Evolutionary conservation across 92 coral and sea anemone genomes (phyloP), one percentile per base, ranked within the genome.

Genomic region (Paragorgia papillata): DNA sequence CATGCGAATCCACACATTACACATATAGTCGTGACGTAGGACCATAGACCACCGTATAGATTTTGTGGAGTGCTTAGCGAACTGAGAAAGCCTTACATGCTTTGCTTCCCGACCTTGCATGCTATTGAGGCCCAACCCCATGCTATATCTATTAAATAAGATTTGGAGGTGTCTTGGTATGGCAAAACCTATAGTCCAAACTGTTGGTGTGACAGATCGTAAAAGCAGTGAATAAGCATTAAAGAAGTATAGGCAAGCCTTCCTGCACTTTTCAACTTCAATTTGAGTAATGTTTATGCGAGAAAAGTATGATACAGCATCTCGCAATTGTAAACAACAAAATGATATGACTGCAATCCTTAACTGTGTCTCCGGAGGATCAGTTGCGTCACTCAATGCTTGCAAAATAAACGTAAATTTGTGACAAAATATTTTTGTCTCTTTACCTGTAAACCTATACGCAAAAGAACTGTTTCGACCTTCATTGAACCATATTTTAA

Each of bases 61-160:
- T 37, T 82, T 83, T 46, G 80, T 76, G 24, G 91, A 60, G 48
- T 83, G 94, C 63, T 76, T 80, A 26, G 88, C 79, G 80, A 85
- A 89, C 51, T 85, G 76, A 39, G 70, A 54, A 49, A 83, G 44
- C 26, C 82, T 69, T 17, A 89, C 79, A 65, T 89, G 90, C 59
- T 89, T 85, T 1, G 89, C 89, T 59, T 88, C 89, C 34, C 86
- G 66, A 12, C 92, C 92, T 58, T 84, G 89, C 91, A 87, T 83
- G 30, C 85, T 83, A 48, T 81, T 88, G 6, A 84, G 46, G 1
- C 92, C 86, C 12, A 84, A 21, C n/a, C 88, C 89, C 14, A 85
- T 64, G 57, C 79, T 73, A 68, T 62, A 85, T 76, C 75, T 68
- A 41, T 48, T 41, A 69, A 75, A 82, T 49, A 82, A 70, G 17